Conservation (phyloP, 2,797 vertebrate species). For the Sciaenops ocellatus region DNA sequence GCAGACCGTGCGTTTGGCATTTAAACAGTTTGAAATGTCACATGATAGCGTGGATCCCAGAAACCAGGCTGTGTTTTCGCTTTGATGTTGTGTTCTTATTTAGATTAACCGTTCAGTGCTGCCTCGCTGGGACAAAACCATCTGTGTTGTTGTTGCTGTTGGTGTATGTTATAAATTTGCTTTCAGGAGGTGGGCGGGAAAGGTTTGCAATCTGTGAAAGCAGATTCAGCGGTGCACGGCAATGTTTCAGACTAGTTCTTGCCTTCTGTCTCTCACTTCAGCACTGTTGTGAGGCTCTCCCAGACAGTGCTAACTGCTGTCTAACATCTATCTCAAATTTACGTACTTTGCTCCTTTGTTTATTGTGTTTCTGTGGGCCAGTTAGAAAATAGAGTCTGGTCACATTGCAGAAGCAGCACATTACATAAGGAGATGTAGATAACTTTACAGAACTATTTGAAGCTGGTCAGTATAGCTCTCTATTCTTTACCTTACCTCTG, state of each 20-base stretch:
- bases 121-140: slow-evolving; percentile 68
- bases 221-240: slow-evolving; percentile 46
- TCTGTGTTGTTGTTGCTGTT: slow-evolving; percentile 69
- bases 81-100: slow-evolving; percentile 67
- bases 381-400: slow-evolving; percentile 31
- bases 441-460: slow-evolving; percentile 32
- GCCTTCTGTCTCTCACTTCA: slow-evolving; percentile 55
- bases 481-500: slow-evolving; percentile 28
- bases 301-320: slow-evolving; percentile 28
- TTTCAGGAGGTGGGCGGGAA: slow-evolving; percentile 65
- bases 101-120: slow-evolving; percentile 56
- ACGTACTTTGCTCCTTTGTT: neutral
- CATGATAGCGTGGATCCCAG: slow-evolving; percentile 44
- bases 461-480: slow-evolving; percentile 32
- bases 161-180: slow-evolving; percentile 55
- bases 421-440: slow-evolving; percentile 46
- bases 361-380: slow-evolving; percentile 9
- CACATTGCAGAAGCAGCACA: slow-evolving; percentile 14
- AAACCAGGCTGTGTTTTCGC: slow-evolving; percentile 49
- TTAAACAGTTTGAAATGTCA: slow-evolving; percentile 63
- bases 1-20: slow-evolving; percentile 55
- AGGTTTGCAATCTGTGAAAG: slow-evolving; percentile 66
- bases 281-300: slow-evolving; percentile 29
- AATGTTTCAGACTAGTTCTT: slow-evolving; percentile 51
- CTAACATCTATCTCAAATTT: slow-evolving; percentile 22